These are phyloP conservation scores for Cygnus buccinator DNA, from an alignment of 2,113 vertebrate species.

Conservation along the genomic window DNA sequence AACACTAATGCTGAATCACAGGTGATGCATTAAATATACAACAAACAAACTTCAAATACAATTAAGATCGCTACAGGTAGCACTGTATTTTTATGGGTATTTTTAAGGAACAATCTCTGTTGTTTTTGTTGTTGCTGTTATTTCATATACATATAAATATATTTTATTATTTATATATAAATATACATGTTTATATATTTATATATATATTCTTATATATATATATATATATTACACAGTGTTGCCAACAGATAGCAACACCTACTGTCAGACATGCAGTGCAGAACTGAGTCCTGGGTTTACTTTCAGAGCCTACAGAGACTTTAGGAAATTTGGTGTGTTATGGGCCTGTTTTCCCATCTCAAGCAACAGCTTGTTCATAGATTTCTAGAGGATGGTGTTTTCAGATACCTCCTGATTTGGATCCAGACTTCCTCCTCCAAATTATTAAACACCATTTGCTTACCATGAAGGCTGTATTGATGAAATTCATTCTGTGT, in stretches of 20 bases:
- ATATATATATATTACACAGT: background rate
- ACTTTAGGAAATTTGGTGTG: background rate
- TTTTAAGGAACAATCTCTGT: background rate
- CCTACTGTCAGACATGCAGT: background rate
- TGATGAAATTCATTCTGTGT: background rate
- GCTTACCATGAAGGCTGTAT: background rate
- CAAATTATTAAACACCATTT: background rate
- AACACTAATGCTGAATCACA: background rate
- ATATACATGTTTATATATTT: too few relatives aligned
- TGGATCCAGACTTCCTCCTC: background rate
- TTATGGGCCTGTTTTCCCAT: background rate
- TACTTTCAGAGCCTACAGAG: background rate
- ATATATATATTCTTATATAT: too few relatives aligned
- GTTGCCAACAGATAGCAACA: background rate
- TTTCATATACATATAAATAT: too few relatives aligned
- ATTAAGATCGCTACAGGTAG: background rate
- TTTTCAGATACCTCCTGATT: background rate
- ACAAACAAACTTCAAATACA: background rate
- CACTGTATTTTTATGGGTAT: background rate
- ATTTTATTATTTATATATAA: too few relatives aligned
- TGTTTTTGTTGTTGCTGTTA: too few relatives aligned
- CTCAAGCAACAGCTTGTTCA: background rate
- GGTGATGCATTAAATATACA: background rate
- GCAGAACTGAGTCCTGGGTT: background rate
- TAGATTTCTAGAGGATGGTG: background rate